These are phyloP conservation scores for Diadema setosum DNA, from an alignment of 35 echinoderm and acorn worm genomes.

Conservation along the genomic window DNA sequence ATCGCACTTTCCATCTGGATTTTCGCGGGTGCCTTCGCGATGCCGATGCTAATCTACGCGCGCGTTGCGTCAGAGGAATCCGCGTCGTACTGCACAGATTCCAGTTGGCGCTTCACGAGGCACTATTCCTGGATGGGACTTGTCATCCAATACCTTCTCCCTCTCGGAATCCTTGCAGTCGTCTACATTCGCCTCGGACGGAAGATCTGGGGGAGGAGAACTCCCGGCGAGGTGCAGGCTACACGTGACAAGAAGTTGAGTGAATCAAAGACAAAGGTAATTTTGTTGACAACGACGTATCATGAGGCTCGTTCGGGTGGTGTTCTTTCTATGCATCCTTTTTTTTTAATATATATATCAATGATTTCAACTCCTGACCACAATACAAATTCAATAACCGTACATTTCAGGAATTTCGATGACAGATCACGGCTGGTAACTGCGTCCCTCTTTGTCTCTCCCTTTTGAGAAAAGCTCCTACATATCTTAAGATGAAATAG, in stretches of 20 bases:
- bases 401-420: too few species aligned
- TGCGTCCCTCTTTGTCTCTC: too few species aligned
- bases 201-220: slow-evolving; percentile 79
- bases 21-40: slow-evolving; percentile 52
- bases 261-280: slow-evolving; percentile 96
- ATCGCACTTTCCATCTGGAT: slow-evolving; percentile 72
- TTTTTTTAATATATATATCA: too few species aligned
- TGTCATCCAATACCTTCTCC: slow-evolving; percentile 78
- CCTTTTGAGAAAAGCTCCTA: too few species aligned
- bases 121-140: slow-evolving; percentile 63
- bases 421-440: too few species aligned
- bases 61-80: slow-evolving; percentile 25
- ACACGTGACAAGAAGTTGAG: slow-evolving; percentile 68
- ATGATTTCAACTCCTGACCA: too few species aligned
- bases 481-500: too few species aligned
- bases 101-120: slow-evolving; percentile 11
- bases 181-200: slow-evolving; percentile 74
- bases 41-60: slow-evolving; percentile 66
- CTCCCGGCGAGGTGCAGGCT: slow-evolving; percentile 83
- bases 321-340: too few species aligned
- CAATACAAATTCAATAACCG: too few species aligned
- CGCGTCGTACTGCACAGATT: slow-evolving; percentile 47
- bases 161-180: slow-evolving; percentile 57
- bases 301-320: too few species aligned
- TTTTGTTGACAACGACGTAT: too few species aligned